These are phyloP conservation scores for Xenopus borealis DNA, from an alignment of 2,113 vertebrate species.

Conservation along the genomic window DNA sequence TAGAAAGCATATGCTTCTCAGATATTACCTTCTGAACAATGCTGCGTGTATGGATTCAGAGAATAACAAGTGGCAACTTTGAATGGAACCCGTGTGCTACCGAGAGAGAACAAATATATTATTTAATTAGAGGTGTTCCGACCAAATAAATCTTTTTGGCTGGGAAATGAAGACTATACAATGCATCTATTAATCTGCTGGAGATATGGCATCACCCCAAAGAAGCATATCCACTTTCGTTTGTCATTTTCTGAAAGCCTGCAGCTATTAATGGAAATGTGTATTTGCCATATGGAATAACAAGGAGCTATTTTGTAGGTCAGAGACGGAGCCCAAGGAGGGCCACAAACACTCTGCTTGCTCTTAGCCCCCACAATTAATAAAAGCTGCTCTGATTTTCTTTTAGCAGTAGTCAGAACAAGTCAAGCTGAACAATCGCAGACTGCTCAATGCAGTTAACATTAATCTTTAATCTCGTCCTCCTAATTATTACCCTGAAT, in stretches of 20 bases:
- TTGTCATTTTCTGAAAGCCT: slow-evolving; percentile 19
- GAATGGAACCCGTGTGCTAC: background rate
- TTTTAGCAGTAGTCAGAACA: slow-evolving; percentile 5
- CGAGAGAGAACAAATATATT: slow-evolving; percentile 17
- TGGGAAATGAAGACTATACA: background rate
- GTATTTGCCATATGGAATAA: slow-evolving; percentile 15
- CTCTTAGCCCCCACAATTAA: background rate
- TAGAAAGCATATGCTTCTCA: slow-evolving; percentile 5
- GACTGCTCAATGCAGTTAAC: background rate
- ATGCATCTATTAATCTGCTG: slow-evolving; percentile 32
- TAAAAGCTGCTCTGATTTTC: background rate
- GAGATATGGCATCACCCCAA: slow-evolving; percentile 25
- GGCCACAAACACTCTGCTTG: background rate
- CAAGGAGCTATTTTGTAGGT: slow-evolving; percentile 21
- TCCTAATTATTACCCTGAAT: slow-evolving; percentile 13
- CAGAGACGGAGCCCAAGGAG: slow-evolving; percentile 2
- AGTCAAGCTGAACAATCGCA: background rate
- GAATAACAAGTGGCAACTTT: slow-evolving; percentile 15
- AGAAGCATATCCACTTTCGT: slow-evolving; percentile 16
- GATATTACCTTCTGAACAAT: slow-evolving; percentile 2
- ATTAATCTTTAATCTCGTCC: background rate
- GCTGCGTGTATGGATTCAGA: background rate
- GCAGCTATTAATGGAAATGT: slow-evolving; percentile 1
- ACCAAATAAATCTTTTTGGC: slow-evolving; percentile 23
- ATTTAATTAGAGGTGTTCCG: slow-evolving; percentile 28